These are phyloP conservation scores for Sebastes jordani DNA, from an alignment of 2,797 vertebrate species.

Conservation along the genomic window DNA sequence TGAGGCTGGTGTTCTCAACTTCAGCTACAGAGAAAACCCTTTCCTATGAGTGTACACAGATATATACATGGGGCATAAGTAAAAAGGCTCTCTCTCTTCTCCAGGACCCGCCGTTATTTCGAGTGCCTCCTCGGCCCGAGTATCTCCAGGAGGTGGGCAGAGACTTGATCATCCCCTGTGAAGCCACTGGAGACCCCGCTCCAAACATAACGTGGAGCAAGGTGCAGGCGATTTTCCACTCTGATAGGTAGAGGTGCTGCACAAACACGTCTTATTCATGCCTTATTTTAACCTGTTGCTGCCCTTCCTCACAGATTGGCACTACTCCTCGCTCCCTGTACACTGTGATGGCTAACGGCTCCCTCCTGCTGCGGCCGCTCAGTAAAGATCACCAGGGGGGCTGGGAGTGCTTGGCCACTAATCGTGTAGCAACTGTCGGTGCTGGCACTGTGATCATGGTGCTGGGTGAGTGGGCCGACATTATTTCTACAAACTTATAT, in stretches of 20 bases:
- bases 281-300: background rate
- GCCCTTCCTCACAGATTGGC: conserved; percentile 82
- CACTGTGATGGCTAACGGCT: conserved; percentile 85
- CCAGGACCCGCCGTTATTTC: conserved; percentile 91
- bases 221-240: conserved; percentile 71
- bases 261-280: background rate
- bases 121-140: conserved; percentile 84
- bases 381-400: conserved; percentile 91
- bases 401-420: conserved; percentile 92
- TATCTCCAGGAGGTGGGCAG: conserved; percentile 96
- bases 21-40: background rate
- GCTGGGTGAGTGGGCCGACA: conserved; percentile 82
- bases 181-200: conserved; percentile 86
- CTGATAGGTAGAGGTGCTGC: background rate
- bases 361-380: conserved; percentile 87
- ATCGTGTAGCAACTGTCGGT: conserved; percentile 87
- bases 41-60: background rate
- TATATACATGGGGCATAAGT: background rate
- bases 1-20: conserved; percentile 46
- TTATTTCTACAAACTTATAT: background rate
- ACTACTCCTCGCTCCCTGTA: conserved; percentile 74
- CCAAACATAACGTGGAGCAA: conserved; percentile 91
- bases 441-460: conserved; percentile 86
- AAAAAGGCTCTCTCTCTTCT: conserved; percentile 10
- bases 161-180: conserved; percentile 89